These are phyloP conservation scores for Platynereis dumerilii DNA, from an alignment of 2,888 invertebrate genomes.

Conservation along the genomic window DNA sequence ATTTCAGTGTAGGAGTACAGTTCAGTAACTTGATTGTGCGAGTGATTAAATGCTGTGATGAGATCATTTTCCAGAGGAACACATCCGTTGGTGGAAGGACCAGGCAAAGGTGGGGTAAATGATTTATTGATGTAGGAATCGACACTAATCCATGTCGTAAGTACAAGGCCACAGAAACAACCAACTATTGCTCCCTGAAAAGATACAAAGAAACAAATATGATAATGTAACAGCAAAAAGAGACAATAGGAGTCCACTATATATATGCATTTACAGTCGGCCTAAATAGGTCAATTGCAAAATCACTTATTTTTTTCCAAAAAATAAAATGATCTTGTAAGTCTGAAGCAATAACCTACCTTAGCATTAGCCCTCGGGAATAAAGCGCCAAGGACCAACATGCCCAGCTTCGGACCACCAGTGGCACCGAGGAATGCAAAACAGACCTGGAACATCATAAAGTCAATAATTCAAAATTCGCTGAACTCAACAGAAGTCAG, in stretches of 20 bases:
- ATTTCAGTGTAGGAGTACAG: background rate
- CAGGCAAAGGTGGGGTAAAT: slow-evolving; percentile 9
- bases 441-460: slow-evolving; percentile 70
- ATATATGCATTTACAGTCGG: too few relatives aligned
- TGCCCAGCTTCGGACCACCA: slow-evolving; percentile 55
- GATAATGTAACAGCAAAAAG: too few relatives aligned
- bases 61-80: background rate
- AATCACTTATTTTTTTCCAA: too few relatives aligned
- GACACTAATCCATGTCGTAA: slow-evolving; percentile 22
- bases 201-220: background rate
- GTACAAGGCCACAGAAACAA: slow-evolving; percentile 10
- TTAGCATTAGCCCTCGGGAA: slow-evolving; percentile 66
- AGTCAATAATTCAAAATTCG: slow-evolving; percentile 59
- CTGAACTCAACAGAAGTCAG: too few relatives aligned
- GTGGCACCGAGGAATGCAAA: slow-evolving; percentile 57
- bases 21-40: background rate
- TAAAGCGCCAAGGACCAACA: slow-evolving; percentile 60
- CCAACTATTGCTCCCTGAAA: slow-evolving; percentile 22
- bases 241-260: too few relatives aligned
- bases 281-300: background rate
- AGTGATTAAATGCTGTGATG: background rate
- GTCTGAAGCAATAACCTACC: slow-evolving; percentile 38
- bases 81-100: slow-evolving; percentile 7
- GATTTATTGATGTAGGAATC: slow-evolving; percentile 21
- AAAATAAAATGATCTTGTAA: background rate